Base-by-base conservation (phyloP, 2,888 invertebrate species). In the Cephus pulcher region DNA sequence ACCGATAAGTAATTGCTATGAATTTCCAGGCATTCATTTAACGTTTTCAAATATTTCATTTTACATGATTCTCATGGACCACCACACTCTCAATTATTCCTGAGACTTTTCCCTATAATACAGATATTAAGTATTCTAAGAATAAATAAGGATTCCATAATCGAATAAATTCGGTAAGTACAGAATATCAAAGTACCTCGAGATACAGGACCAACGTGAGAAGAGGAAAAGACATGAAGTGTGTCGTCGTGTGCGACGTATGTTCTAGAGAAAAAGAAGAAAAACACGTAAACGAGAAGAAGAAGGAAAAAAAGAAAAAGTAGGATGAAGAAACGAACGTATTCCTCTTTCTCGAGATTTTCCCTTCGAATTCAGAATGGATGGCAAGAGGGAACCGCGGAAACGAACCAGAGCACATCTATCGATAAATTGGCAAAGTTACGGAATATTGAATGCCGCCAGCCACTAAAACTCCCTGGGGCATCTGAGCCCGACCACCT, bases 381-480 rank as follows among this genome's bases (percentile, higher is more conserved):
- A 76, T 80, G 76, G 76, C 78, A 37, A 75, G 75, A 69, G 69
- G 34, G 76, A 75, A 71, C 73, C 70, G 73, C 79, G 70, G 81
- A 81, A 73, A 79, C 77, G 79, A 78, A 80, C 80, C 80, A 79
- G 83, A 80, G 82, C 81, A 82, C 84, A 83, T 84, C 83, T 84
- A 86, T 86, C 86, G 84, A 85, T 87, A 87, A 88, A 88, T 87
- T 87, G 86, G 85, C 84, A 87, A 88, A 87, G 86, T 88, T 87
- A 84, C 82, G 83, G 86, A 87, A 87, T 87, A 87, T 87, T 87
- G 86, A 86, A 88, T 86, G 85, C 84, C 85, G 84, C 84, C 85
- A 86, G 84, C 84, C 84, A 85, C 82, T 85, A 84, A 85, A 86
- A 86, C 82, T 87, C 83, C 79, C 83, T 74, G 76, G 85, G 85